Percentiles rank a stretch among this genome's conserved stretches.
Evolutionary conservation across 2,797 vertebrate genomes (phyloP).

Genomic region (Darevskia nairensis): DNA sequence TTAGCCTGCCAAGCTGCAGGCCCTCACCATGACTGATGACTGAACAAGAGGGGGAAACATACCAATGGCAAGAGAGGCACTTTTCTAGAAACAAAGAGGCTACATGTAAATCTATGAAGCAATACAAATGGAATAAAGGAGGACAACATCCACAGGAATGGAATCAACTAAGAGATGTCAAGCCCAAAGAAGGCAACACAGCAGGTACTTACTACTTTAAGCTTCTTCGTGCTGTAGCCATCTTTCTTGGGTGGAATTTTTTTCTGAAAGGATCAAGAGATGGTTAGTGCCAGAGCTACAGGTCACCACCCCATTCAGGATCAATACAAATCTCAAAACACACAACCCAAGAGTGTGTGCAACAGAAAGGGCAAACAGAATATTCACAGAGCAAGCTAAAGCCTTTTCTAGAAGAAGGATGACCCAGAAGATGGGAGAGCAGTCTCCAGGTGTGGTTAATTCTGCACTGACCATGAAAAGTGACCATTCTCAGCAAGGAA

Average conservation of each 20-base stretch:
- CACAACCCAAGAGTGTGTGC: constrained; percentile 8
- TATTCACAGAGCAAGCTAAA: background rate
- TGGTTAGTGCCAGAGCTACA: background rate
- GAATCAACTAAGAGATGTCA: background rate
- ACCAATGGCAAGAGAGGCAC: background rate
- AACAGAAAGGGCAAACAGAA: constrained; percentile 23
- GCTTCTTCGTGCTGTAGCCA: constrained; percentile 17
- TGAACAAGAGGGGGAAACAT: background rate
- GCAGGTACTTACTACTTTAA: constrained; percentile 12
- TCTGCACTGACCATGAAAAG: background rate
- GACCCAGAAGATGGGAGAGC: background rate
- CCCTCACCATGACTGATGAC: background rate
- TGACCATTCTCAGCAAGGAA: background rate
- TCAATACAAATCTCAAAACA: constrained; percentile 50
- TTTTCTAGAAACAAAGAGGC: background rate
- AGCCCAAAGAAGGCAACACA: background rate
- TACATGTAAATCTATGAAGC: background rate
- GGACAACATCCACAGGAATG: background rate
- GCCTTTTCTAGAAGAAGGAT: background rate
- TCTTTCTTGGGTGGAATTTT: constrained; percentile 27
- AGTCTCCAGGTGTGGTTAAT: background rate
- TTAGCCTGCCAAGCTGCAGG: background rate
- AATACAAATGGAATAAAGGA: background rate
- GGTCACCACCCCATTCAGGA: constrained; percentile 50
- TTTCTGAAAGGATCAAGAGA: constrained; percentile 35